Evolutionary conservation across 1,140 invertebrate genomes (phyloP).

Genomic region (Euura saliciscinereae): DNA sequence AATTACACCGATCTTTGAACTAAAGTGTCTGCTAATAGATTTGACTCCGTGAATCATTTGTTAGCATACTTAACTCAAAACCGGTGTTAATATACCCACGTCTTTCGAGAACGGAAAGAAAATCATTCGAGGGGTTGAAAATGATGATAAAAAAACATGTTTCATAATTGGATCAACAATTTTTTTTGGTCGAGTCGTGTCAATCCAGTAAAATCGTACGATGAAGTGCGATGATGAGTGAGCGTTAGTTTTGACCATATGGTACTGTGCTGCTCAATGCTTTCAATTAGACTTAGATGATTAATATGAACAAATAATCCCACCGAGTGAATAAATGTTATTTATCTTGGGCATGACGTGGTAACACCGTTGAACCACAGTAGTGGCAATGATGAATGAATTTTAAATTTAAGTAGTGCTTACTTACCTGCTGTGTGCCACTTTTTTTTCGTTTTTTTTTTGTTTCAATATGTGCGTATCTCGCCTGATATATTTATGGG

Average conservation of each 20-base stretch:
- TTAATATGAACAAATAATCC: background rate
- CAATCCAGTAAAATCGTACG: too few relatives aligned
- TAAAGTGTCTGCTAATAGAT: slow-evolving; percentile 42
- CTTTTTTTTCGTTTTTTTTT: background rate
- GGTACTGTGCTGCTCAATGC: too few relatives aligned
- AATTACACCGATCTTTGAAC: slow-evolving; percentile 39
- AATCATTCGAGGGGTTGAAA: too few relatives aligned
- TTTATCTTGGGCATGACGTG: background rate
- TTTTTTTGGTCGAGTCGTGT: too few relatives aligned
- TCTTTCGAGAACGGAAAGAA: too few relatives aligned
- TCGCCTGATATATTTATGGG: background rate
- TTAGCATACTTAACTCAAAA: slow-evolving; percentile 18
- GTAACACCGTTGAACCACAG: background rate
- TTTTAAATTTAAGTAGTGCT: background rate
- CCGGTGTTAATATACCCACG: too few relatives aligned
- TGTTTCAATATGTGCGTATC: background rate
- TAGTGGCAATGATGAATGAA: background rate
- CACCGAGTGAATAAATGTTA: background rate
- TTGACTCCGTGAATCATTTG: slow-evolving; percentile 23
- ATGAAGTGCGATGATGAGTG: too few relatives aligned
- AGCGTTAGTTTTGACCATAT: too few relatives aligned
- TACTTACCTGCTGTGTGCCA: background rate
- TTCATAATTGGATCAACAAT: too few relatives aligned
- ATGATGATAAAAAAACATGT: too few relatives aligned
- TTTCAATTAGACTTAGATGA: too few relatives aligned